Percentiles rank a stretch among this genome's conserved stretches.
These are phyloP conservation scores for Oreotrochilus melanogaster DNA, from an alignment of 2,113 vertebrate genomes.

Conservation along the genomic window DNA sequence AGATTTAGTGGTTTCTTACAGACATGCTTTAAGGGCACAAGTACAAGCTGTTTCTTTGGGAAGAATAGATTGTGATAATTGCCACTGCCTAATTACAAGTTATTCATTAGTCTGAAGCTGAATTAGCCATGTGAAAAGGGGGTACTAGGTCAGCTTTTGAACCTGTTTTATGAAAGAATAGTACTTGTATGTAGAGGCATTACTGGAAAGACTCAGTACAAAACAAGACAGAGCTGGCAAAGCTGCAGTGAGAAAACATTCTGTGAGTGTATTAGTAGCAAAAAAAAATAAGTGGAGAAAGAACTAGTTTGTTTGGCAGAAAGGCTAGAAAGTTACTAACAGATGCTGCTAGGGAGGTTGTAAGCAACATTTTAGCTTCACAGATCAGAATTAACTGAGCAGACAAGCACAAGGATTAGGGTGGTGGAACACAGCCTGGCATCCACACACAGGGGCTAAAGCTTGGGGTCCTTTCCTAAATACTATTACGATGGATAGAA, in stretches of 20 bases:
- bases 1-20: constrained; percentile 27
- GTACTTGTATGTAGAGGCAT: not conserved
- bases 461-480: not conserved
- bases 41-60: constrained; percentile 23
- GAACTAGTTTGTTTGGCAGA: not conserved
- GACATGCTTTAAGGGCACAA: constrained; percentile 9
- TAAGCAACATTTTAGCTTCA: not conserved
- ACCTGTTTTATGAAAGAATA: not conserved
- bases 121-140: constrained; percentile 10
- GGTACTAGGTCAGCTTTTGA: constrained; percentile 32
- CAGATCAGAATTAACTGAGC: not conserved
- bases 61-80: constrained; percentile 44
- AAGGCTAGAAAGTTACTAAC: not conserved
- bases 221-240: not conserved
- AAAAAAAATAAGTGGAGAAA: not conserved
- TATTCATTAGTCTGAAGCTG: constrained; percentile 44
- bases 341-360: not conserved
- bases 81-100: constrained; percentile 43
- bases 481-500: not conserved
- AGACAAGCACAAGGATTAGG: not conserved
- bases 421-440: not conserved
- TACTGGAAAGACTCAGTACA: not conserved
- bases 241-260: not conserved
- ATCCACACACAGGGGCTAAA: not conserved
- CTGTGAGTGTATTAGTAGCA: not conserved